Conservation (phyloP, 2,888 invertebrate species). For the Masnerella sp. region DNA sequence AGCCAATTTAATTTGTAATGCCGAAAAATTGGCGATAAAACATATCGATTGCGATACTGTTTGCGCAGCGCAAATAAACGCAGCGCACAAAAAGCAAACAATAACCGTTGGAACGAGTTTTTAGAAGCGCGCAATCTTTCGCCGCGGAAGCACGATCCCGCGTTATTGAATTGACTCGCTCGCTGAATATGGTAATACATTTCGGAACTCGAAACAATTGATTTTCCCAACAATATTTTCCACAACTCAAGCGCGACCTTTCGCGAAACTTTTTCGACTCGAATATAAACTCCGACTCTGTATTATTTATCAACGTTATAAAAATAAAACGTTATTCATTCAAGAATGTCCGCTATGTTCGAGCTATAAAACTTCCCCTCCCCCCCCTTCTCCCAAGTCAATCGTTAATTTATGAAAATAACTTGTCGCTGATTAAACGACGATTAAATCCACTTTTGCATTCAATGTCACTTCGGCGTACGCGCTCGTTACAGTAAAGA, state of each 20-base stretch:
- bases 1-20: too few species aligned
- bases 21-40: too few species aligned
- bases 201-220: constrained; percentile 51
- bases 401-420: constrained; percentile 44
- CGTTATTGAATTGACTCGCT: constrained; percentile 45
- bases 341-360: constrained; percentile 40
- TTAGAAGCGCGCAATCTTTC: constrained; percentile 36
- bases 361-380: constrained; percentile 17
- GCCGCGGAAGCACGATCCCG: constrained; percentile 42
- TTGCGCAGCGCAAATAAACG: too few species aligned
- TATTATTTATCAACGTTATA: constrained; percentile 23
- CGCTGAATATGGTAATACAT: constrained; percentile 53
- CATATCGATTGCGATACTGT: too few species aligned
- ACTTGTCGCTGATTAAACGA: constrained; percentile 26
- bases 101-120: constrained; percentile 39
- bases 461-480: constrained; percentile 41
- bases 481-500: constrained; percentile 41
- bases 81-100: too few species aligned
- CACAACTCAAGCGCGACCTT: constrained; percentile 48
- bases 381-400: constrained; percentile 1
- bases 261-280: constrained; percentile 24
- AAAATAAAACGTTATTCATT: constrained; percentile 51
- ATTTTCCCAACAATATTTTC: constrained; percentile 50
- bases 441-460: constrained; percentile 43
- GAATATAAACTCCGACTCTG: constrained; percentile 31